These are phyloP conservation scores for Phyllostomus discolor DNA, from an alignment of 2,113 vertebrate genomes.

Conservation along the genomic window DNA sequence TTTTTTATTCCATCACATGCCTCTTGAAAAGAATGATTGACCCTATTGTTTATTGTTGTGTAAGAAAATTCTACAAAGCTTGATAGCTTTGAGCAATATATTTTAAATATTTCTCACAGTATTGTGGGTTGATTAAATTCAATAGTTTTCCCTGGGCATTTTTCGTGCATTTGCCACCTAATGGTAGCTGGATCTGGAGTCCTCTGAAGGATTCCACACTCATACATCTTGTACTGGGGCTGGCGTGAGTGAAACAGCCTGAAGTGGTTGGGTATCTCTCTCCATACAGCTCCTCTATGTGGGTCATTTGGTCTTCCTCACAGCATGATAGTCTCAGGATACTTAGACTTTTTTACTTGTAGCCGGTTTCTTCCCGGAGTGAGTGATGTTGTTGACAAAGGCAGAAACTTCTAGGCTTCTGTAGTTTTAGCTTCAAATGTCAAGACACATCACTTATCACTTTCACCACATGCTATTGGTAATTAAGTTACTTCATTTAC, in stretches of 20 bases:
- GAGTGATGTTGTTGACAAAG: background rate
- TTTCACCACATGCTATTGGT: background rate
- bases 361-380: background rate
- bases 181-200: background rate
- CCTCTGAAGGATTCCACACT: background rate
- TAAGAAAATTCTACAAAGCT: background rate
- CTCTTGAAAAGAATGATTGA: background rate
- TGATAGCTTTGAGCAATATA: background rate
- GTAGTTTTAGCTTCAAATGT: background rate
- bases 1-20: background rate
- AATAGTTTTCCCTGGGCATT: background rate
- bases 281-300: background rate
- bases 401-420: background rate
- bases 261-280: background rate
- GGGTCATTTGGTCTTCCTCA: background rate
- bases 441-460: background rate
- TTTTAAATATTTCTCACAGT: background rate
- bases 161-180: background rate
- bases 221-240: background rate
- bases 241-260: background rate
- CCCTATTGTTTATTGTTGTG: background rate
- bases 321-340: background rate
- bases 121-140: background rate
- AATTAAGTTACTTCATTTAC: background rate
- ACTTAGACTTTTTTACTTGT: background rate